A percentile compares a stretch with the other conserved stretches of the same genome.
These are phyloP conservation scores for Thelaira solivaga DNA, from an alignment of 2,888 invertebrate species.

Conservation along the genomic window DNA sequence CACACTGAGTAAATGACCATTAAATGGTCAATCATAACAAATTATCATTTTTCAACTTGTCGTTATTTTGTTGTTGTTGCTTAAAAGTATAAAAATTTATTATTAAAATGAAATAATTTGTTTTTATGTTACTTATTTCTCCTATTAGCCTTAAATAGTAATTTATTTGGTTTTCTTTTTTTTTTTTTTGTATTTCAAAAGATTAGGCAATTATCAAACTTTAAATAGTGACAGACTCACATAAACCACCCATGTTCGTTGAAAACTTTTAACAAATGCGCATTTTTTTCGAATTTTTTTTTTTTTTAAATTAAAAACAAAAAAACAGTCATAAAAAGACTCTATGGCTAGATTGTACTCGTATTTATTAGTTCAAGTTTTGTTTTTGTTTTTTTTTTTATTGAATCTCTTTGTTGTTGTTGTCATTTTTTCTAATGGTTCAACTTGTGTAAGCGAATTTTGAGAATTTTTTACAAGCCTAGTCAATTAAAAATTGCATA, in stretches of 20 bases:
- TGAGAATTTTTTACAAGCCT: constrained; percentile 61
- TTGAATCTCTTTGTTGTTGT: constrained; percentile 8
- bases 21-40: constrained; percentile 49
- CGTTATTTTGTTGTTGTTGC: neutral
- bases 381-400: neutral
- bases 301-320: neutral
- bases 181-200: constrained; percentile 24
- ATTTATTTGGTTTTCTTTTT: constrained; percentile 30
- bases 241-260: constrained; percentile 62
- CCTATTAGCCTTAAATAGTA: constrained; percentile 45
- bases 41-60: constrained; percentile 37
- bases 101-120: constrained; percentile 37
- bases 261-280: constrained; percentile 44
- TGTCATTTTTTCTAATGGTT: constrained; percentile 36
- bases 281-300: constrained; percentile 40
- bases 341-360: constrained; percentile 15
- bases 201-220: constrained; percentile 60
- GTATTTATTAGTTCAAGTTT: constrained; percentile 29
- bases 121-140: constrained; percentile 51
- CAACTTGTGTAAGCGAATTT: constrained; percentile 35
- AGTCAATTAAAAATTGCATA: constrained; percentile 62
- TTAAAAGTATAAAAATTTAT: neutral
- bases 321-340: neutral
- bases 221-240: constrained; percentile 61
- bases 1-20: constrained; percentile 45